These are phyloP conservation scores for Pollimyrus isidori DNA, from an alignment of 2,113 vertebrate genomes.

Conservation along the genomic window DNA sequence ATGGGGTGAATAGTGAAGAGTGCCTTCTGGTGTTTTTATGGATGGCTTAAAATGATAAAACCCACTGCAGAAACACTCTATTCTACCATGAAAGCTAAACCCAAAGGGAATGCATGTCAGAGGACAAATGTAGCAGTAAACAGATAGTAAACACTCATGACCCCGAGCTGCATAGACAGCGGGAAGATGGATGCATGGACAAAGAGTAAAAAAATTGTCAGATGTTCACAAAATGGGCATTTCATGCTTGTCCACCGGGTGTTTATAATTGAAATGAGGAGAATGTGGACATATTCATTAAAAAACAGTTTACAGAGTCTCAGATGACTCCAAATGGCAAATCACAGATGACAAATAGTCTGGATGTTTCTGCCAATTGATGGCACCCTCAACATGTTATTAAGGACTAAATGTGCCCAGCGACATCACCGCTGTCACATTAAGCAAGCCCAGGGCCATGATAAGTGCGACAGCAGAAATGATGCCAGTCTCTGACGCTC, in stretches of 20 bases:
- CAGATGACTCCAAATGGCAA: neutral
- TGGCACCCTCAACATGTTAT: constrained; percentile 5
- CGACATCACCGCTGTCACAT: neutral
- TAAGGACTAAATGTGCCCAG: constrained; percentile 2
- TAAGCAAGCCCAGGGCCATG: neutral
- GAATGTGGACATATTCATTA: neutral
- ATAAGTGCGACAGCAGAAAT: neutral
- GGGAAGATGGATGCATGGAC: neutral
- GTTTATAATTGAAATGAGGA: neutral
- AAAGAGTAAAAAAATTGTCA: neutral
- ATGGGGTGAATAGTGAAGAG: neutral
- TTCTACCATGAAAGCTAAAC: neutral
- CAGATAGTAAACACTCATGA: neutral
- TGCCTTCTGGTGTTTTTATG: neutral
- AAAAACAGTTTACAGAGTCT: neutral
- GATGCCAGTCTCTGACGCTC: neutral
- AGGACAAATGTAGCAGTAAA: neutral
- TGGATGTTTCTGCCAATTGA: neutral
- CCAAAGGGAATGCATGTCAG: neutral
- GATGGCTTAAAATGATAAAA: neutral
- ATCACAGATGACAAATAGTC: constrained; percentile 11
- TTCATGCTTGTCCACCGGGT: neutral
- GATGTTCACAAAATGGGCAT: neutral
- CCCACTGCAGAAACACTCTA: neutral
- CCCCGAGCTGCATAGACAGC: neutral